phyloP scores from a whole-genome alignment of 2,113 vertebrate species.

The Puffinus mauretanicus region DNA sequence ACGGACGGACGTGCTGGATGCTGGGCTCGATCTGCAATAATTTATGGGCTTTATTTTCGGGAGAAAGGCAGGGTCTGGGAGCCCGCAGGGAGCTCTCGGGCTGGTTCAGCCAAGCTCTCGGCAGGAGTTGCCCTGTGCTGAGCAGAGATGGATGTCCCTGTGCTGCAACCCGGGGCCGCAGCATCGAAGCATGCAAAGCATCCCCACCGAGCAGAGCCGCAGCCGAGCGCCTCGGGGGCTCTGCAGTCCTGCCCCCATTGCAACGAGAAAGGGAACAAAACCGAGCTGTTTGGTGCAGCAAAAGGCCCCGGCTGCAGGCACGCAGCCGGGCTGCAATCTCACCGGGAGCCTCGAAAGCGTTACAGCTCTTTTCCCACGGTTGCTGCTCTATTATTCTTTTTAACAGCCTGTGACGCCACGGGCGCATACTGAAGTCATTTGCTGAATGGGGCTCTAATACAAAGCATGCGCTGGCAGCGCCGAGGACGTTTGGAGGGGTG shows the following conservation, averaged over 20 bases:
- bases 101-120: neutral
- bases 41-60: neutral
- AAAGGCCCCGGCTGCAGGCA: neutral
- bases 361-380: neutral
- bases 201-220: neutral
- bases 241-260: neutral
- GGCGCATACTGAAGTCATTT: neutral
- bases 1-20: rapidly evolving
- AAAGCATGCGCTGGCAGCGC: neutral
- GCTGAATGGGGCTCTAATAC: neutral
- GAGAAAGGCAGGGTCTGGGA: neutral
- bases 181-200: neutral
- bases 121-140: neutral
- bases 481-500: neutral
- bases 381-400: neutral
- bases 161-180: no score
- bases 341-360: neutral
- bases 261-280: neutral
- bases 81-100: neutral
- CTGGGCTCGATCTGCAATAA: neutral
- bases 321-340: neutral
- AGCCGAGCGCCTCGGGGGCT: neutral
- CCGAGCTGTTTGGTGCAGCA: neutral
- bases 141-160: neutral
- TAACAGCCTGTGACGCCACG: neutral